Evolutionary conservation across 1,140 invertebrate species (phyloP), one percentile per base, ranked within the genome.

Genomic region (Camponotus pennsylvanicus): DNA sequence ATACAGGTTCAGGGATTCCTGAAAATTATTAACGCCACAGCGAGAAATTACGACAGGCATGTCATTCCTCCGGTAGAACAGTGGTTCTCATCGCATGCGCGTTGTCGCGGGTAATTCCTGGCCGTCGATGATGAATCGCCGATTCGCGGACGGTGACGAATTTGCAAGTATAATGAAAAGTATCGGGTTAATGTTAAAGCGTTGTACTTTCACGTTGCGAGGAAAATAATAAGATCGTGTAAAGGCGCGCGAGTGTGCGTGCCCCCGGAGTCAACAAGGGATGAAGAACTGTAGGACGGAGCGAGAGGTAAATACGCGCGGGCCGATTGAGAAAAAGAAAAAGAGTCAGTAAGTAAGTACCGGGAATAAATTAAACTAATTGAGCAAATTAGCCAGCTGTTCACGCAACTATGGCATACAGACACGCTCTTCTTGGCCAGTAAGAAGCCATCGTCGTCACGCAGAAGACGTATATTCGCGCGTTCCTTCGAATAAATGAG

Each of bases 361-460:
- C 87, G 78, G 84, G 93, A 94, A 95, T 94, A 92, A 94, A 94
- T 94, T 94, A 93, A 94, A 92, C 92, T 93, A 94, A 94, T 94
- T 93, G 93, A 93, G 92, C 84, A 93, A 95, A 94, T 95, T 94
- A 93, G 92, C 90, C 92, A 86, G 91, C 88, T 90, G 91, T 94
- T 94, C 92, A 92, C 92, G 93, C 92, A 93, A 92, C 64, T 67
- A 73, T 57, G 55, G 61, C 45, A 11, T 67, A 55, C 57, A 18
- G 52, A 86, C 76, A 63, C 27, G 64, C 64, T 61, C 64, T 27
- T 67, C 64, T 63, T n/a, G 40, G n/a, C 40, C 55, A 45, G 52
- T 66, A 66, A 83, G 52, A 61, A 85, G 69, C 45, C 49, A 67
- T 55, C 66, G 78, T 40, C 55, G 79, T 86, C 67, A 86, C 84